Evolutionary conservation across 35 echinoderm and acorn worm species (phyloP), one percentile per base, ranked within the genome.

Genomic region (Antedon bifida): DNA sequence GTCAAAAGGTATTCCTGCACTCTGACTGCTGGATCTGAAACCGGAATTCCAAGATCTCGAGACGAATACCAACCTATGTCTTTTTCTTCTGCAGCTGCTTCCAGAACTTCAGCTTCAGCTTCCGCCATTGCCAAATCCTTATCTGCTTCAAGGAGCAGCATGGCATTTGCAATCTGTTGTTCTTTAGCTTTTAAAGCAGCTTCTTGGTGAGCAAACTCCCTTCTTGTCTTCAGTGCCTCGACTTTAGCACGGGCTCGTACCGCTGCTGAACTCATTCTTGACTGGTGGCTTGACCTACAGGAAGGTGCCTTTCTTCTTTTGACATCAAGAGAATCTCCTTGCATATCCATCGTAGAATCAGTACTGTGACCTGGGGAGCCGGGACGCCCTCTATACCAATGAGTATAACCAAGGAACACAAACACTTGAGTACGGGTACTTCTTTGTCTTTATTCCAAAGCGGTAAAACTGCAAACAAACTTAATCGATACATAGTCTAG

Each of bases 81-180:
- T 64, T 21, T 8, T 1, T 79, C 75, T 35, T 39, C 76, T 77
- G 39, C 82, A 1, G 74, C 86, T 76, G 86, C 86, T 30, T 83
- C 86, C 26, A 87, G 51, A 9, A 87, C n/a, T 3, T 82, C 86
- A 26, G 86, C 86, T 82, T 87, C 86, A 74, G 34, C 86, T 39
- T 81, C 42, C 34, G 86, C 78, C 86, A 87, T 87, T 30, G 86
- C 32, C 36, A 56, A 87, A 10, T 81, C 86, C 36, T 75, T 87
- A 31, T 87, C 56, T 26, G 86, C 86, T 31, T 78, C 34, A 0
- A 87, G 86, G 34, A 87, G n/a, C 8, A 87, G 86, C 45, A 87
- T 44, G 30, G 77, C 56, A 74, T 74, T 79, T 0, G 86, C 86
- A 30, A 87, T 30, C 17, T 87, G 78, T 82, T 35, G 45, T 73